Base-by-base conservation (phyloP, 2,797 vertebrate species). In the Sternarchorhynchus goeldii region DNA sequence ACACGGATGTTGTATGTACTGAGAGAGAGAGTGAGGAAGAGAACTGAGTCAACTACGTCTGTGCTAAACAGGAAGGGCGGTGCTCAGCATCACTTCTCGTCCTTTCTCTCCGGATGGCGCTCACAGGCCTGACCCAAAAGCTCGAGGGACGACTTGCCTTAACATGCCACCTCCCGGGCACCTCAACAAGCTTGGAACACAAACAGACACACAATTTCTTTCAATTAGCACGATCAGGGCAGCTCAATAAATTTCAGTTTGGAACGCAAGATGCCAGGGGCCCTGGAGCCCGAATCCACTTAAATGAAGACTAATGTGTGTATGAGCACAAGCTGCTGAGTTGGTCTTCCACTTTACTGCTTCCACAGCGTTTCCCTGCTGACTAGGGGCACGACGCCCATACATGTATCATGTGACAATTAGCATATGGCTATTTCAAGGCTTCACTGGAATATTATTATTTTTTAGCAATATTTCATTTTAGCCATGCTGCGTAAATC, bases 161-260 rank as follows among this genome's bases (percentile, higher is more conserved):
- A 65, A 62, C 29, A 55, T 83, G 75, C 86, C 84, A 81, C 71
- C 67, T 67, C 55, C 21, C 14, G 67, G 53, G n/a, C 72, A 76
- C 75, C 83, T 83, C 86, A 88, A 80, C 85, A 83, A 73, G 83
- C 85, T 88, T 87, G 84, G 85, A 91, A 93, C 87, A 83, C 87
- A 88, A 93, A 90, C 88, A 92, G 93, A 93, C 93, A 94, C 88
- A 91, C 93, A 93, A 93, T 94, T 93, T 93, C 93, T 94, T 94
- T 94, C 92, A 94, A 93, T 94, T 94, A 94, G 91, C 89, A 87
- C 53, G 17, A 88, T 85, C 85, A 83, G 88, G 90, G 87, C 86
- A 75, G 86, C 86, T 90, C 92, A 91, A 94, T 93, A 92, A 88
- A 93, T 94, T 94, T 90, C 85, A 91, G 92, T 94, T 93, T 93